Conservation (phyloP, 2,113 vertebrate genomes). For the Oryzias curvinotus region DNA sequence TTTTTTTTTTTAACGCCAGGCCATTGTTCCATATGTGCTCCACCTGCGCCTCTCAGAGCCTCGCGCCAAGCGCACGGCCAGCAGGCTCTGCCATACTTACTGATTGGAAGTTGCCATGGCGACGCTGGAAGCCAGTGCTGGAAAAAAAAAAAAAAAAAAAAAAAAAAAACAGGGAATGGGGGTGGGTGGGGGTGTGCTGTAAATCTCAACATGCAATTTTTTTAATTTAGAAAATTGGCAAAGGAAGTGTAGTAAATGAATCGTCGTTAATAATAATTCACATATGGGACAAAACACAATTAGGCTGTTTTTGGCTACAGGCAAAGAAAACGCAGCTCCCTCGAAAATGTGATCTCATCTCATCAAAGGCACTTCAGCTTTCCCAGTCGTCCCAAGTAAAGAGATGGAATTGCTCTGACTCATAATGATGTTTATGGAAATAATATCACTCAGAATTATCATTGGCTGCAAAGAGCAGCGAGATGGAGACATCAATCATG, state of each 20-base stretch:
- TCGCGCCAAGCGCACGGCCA: conserved; percentile 74
- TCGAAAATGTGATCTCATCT: conserved; percentile 72
- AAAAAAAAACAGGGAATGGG: conserved; percentile 30
- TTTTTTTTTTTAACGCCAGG: conserved; percentile 47
- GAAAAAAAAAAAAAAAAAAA: conserved; percentile 40
- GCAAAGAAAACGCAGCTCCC: conserved; percentile 65
- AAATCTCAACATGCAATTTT: conserved; percentile 76
- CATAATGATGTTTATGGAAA: conserved; percentile 69
- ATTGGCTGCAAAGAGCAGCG: conserved; percentile 47
- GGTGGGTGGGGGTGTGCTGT: conserved; percentile 31
- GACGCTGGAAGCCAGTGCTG: conserved; percentile 69
- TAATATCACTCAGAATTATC: conserved; percentile 60
- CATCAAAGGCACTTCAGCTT: conserved; percentile 74
- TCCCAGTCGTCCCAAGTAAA: conserved; percentile 66
- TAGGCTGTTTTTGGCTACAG: conserved; percentile 75
- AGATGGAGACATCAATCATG: conserved; percentile 61
- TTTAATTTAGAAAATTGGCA: conserved; percentile 80
- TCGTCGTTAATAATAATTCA: conserved; percentile 80
- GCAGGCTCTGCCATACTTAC: conserved; percentile 64
- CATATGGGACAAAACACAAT: conserved; percentile 77
- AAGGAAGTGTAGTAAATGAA: conserved; percentile 78
- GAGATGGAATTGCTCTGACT: conserved; percentile 49
- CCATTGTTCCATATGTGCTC: conserved; percentile 81
- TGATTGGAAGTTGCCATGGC: conserved; percentile 79
- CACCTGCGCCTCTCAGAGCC: conserved; percentile 78